A percentile compares a stretch with the other conserved stretches of the same genome.
These are phyloP conservation scores for Phymastichus coffea DNA, from an alignment of 1,140 invertebrate genomes.

Conservation along the genomic window DNA sequence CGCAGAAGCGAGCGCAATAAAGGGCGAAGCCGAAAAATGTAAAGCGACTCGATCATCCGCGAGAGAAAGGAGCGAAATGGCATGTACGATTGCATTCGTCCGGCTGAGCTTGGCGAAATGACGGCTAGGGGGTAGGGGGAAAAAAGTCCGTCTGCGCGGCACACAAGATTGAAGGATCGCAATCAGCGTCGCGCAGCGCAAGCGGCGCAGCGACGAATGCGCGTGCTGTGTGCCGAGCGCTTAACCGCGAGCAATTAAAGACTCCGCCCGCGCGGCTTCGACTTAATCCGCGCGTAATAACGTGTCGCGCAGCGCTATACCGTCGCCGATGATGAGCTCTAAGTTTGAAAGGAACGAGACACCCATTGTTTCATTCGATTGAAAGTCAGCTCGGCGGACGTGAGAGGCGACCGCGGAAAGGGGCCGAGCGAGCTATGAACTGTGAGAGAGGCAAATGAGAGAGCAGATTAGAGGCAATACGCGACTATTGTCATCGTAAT, in stretches of 20 bases:
- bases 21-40: no score
- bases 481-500: conserved; percentile 5
- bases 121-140: no score
- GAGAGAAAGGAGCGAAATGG: no score
- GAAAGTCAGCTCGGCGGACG: conserved; percentile 49
- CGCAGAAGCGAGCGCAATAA: no score
- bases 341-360: no score
- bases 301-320: conserved; percentile 25
- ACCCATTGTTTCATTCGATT: conserved; percentile 55
- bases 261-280: conserved; percentile 29
- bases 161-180: not conserved
- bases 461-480: conserved; percentile 10
- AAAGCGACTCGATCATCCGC: no score
- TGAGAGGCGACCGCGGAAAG: not conserved
- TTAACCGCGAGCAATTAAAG: conserved; percentile 36
- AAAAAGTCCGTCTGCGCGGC: no score
- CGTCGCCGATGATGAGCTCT: no score
- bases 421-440: not conserved
- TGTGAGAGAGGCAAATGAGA: not conserved
- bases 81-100: no score
- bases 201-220: not conserved
- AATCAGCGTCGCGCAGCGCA: not conserved
- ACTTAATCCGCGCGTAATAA: conserved; percentile 41
- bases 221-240: not conserved
- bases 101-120: no score